Evolutionary conservation across 2,113 vertebrate genomes (phyloP).

Genomic region (Cervus canadensis): DNA sequence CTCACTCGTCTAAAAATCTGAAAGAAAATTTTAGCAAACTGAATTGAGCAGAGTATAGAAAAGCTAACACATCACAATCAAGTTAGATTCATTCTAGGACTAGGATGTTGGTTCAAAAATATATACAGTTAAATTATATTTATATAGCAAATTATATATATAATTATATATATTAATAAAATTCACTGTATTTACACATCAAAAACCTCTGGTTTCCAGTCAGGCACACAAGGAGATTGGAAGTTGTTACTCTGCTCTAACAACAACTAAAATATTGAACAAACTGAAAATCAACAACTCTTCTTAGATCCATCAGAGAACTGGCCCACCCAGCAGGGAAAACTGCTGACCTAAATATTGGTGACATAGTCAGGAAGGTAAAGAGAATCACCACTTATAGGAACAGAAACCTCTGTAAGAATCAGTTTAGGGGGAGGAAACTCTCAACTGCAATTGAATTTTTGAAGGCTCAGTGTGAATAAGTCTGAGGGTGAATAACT

Average conservation of each 20-base stretch:
- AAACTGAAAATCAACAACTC: neutral
- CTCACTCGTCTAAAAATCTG: neutral
- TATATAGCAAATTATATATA: neutral
- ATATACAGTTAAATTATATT: neutral
- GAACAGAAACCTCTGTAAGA: neutral
- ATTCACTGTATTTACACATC: neutral
- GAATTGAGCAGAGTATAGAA: neutral
- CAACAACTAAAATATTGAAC: neutral
- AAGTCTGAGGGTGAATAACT: neutral
- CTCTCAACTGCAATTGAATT: neutral
- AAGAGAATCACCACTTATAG: neutral
- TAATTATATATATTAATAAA: neutral
- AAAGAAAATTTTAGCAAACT: neutral
- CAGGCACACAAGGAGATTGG: neutral
- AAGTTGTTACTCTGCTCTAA: neutral
- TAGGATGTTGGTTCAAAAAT: neutral
- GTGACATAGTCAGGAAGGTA: neutral
- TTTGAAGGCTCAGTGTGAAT: neutral
- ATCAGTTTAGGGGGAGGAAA: neutral
- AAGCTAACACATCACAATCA: neutral
- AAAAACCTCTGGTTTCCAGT: neutral
- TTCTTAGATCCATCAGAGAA: neutral
- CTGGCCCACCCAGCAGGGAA: neutral
- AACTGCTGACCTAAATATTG: neutral
- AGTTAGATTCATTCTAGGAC: neutral